Evolutionary conservation across 2,113 vertebrate genomes (phyloP), one percentile per base, ranked within the genome.

Genomic region (Pomatorhinus ruficollis): DNA sequence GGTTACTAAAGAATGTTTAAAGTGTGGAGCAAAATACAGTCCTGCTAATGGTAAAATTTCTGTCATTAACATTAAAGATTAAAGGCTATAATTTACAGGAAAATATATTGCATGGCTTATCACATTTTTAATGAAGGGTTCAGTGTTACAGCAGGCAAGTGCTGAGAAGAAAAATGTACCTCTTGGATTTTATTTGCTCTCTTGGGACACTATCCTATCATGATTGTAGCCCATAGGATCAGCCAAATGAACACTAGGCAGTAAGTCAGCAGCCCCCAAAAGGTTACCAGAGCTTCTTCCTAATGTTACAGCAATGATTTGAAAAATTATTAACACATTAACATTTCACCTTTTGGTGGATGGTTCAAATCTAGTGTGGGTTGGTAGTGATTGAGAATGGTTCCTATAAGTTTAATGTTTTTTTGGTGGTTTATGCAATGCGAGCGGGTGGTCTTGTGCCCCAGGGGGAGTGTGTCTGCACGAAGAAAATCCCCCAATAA

Each of bases 181-280:
- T 95, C 95, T 82, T 93, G 94, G 87, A 83, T 97, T 97, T 97
- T 94, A 97, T 97, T 97, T 97, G 82, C 85, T 96, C 95, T 90
- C 96, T 56, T 93, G 97, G 88, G 97, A 95, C 84, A 71, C 85
- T 85, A 83, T 60, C 65, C 83, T 74, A 87, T 90, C 86, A 70
- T 71, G 95, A 83, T 59, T 86, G 84, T 77, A 95, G 88, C 94
- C 90, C 0, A 4, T 94, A 91, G 68, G 75, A 94, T 84, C 92
- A 91, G 92, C 83, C 93, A 95, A 93, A 96, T 93, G 96, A 93
- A 84, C 71, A 85, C 83, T 90, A 92, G 88, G 95, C 88, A 90
- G 90, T 92, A 84, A 95, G 88, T 94, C 92, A 89, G 90, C 83
- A 94, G 83, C 56, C 92, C 86, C 86, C 86, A 89, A 87, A 97